These are phyloP conservation scores for Zelostemma sp. DNA, from an alignment of 1,140 invertebrate species.

Conservation along the genomic window DNA sequence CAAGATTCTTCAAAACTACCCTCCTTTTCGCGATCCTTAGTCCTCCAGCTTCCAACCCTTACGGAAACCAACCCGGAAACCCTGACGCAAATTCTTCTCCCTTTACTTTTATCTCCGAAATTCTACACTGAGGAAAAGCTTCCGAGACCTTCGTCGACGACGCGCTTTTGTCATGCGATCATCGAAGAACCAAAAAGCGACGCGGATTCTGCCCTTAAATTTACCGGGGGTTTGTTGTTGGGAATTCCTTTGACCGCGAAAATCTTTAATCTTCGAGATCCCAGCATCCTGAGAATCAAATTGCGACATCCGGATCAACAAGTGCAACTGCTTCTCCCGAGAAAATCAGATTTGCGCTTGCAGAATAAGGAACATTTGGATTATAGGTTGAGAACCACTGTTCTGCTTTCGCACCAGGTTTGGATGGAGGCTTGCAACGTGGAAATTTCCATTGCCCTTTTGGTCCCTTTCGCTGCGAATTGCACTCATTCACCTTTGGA, in stretches of 20 bases:
- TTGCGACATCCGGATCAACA: conserved; percentile 94
- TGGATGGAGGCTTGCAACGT: conserved; percentile 92
- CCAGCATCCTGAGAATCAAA: conserved; percentile 81
- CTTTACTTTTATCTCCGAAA: conserved; percentile 74
- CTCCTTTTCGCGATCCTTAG: conserved; percentile 83
- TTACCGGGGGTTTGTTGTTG: conserved; percentile 91
- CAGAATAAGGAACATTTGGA: conserved; percentile 69
- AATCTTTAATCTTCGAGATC: conserved; percentile 83
- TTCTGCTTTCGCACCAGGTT: conserved; percentile 89
- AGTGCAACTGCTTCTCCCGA: conserved; percentile 84
- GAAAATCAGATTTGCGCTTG: conserved; percentile 77
- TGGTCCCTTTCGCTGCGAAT: conserved; percentile 77
- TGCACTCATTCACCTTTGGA: conserved; percentile 69
- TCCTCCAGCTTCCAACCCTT: conserved; percentile 81
- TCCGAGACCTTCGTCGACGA: conserved; percentile 61
- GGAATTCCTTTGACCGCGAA: conserved; percentile 89
- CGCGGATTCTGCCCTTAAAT: conserved; percentile 89
- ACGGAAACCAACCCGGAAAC: conserved; percentile 89
- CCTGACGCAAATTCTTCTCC: conserved; percentile 83
- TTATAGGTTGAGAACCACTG: conserved; percentile 85
- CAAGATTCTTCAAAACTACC: conserved; percentile 62
- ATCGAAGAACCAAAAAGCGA: conserved; percentile 89
- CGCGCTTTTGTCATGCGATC: conserved; percentile 76
- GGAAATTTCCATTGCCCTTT: conserved; percentile 86
- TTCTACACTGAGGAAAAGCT: conserved; percentile 65